Evolutionary conservation across 2,888 invertebrate genomes (phyloP), one percentile per base, ranked within the genome.

Genomic region (Mesorhabditis spiculigera): DNA sequence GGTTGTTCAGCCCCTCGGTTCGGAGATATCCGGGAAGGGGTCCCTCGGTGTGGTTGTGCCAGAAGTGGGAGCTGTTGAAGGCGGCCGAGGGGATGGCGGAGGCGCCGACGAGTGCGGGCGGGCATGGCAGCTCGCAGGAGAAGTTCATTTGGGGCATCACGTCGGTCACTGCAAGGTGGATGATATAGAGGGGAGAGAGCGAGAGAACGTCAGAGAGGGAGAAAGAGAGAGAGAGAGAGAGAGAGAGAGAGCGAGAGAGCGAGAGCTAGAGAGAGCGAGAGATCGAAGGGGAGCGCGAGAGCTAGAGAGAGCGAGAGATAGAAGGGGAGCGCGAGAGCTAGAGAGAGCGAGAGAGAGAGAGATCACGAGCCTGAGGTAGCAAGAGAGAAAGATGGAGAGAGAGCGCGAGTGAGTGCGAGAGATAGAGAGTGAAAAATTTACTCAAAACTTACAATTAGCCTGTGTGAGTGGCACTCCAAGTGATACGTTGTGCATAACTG

Each of bases 401-500:
- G 28, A 28, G 28, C 28, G 28, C 28, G 28, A 28, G 28, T 28
- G 28, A 28, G 28, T 28, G 28, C 28, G 28, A 28, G 28, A 28
- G 28, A 28, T 28, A 28, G 28, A 28, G 28, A 28, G 28, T 1
- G 1, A 28, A 28, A 28, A 28, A 28, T 1, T 65, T 43, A 41
- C 5, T 43, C 10, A 6, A 5, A 63, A 64, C 70, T 72, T 66
- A 78, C 78, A 61, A 44, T 78, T 78, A 41, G 71, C 67, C 4
- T 68, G 69, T 5, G 71, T 73, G 65, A 72, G 74, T 43, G 73
- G 71, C 45, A 75, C 70, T 5, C 67, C 77, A 61, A 78, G 63
- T 8, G 73, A 73, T 41, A 75, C 75, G 61, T 78, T 75, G 65
- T 75, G 72, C 13, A 75, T 6, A 5, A 78, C 67, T 28, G 78